phyloP scores from a whole-genome alignment of 1,140 invertebrate species.

The Drosophila burlai region DNA sequence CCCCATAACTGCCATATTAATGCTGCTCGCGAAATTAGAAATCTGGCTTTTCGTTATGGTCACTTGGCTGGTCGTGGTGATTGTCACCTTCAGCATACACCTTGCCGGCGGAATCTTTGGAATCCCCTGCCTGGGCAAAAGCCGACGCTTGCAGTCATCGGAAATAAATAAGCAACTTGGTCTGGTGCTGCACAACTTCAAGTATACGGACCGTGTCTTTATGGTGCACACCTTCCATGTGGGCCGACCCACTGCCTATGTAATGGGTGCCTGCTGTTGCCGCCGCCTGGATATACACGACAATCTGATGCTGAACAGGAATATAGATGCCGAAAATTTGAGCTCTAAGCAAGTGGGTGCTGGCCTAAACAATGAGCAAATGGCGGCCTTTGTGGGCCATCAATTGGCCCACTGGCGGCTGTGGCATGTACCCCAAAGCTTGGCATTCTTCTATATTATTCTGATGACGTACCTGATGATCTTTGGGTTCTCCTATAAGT shows the following conservation, averaged over 20 bases:
- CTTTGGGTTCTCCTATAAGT: slow-evolving; percentile 26
- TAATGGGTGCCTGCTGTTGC: slow-evolving; percentile 24
- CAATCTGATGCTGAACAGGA: slow-evolving; percentile 32
- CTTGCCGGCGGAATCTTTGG: slow-evolving; percentile 6
- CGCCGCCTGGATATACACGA: slow-evolving; percentile 49
- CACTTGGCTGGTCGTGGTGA: slow-evolving; percentile 32
- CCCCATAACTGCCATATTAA: slow-evolving; percentile 43
- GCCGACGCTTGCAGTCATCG: background rate
- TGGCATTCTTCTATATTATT: slow-evolving; percentile 10
- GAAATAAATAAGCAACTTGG: background rate
- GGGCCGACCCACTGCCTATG: slow-evolving; percentile 19
- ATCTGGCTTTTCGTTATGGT: slow-evolving; percentile 15
- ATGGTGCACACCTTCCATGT: slow-evolving; percentile 26
- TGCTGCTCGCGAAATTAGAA: slow-evolving; percentile 17
- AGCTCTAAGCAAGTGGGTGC: slow-evolving; percentile 23
- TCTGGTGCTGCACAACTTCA: background rate
- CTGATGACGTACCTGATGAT: slow-evolving; percentile 49
- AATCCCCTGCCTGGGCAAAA: slow-evolving; percentile 40
- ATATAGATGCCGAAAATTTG: slow-evolving; percentile 5
- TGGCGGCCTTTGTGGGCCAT: slow-evolving; percentile 57
- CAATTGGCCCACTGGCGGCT: slow-evolving; percentile 49
- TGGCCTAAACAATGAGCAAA: slow-evolving; percentile 21
- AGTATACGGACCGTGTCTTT: slow-evolving; percentile 25
- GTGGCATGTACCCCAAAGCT: background rate
- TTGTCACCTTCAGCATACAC: background rate